Evolutionary conservation across 2,113 vertebrate species (phyloP), one percentile per base, ranked within the genome.

Genomic region (Taxidea taxus): DNA sequence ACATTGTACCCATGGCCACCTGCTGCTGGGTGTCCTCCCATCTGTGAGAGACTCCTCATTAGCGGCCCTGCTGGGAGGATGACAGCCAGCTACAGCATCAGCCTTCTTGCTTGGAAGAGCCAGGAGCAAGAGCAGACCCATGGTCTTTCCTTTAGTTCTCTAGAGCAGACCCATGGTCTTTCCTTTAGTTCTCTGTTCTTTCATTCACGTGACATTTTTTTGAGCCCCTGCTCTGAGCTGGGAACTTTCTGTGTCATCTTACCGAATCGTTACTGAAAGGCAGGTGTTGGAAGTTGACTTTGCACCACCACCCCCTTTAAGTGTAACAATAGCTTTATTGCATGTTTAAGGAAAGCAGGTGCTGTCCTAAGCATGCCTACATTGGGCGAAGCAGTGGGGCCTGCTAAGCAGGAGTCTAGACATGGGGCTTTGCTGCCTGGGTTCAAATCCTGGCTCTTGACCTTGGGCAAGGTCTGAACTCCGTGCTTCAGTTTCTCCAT

Each of bases 311-410:
- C 6, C 16, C 51, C 74, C 10, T 14, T 78, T 58, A 25, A 14
- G 8, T 18, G 1, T 8, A 25, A 27, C 34, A 42, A 0, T 13
- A 34, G 7, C 60, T 66, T 66, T 23, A 3, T 0, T 9, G 34
- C 18, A 18, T 15, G 60, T 34, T 54, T 49, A 25, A 21, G 23
- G 84, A 88, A 62, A 39, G 60, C 74, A 21, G 4, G 54, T 23
- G 10, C 70, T 68, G 21, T 44, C 77, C 87, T 60, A n/a, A 77
- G 39, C 25, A 7, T 6, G 4, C 1, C 0, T 39, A 9, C 4
- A 0, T 54, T 0, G 0, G 6, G 16, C 1, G 42, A n/a, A 39
- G 14, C 27, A 6, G 3, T 1, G 25, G 25, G 34, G 1, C 6
- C 0, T 7, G 31, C 29, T 64, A 7, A 18, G 66, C 21, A 42